Conservation (phyloP, 2,113 vertebrate species). For the Bathybates hornii region DNA sequence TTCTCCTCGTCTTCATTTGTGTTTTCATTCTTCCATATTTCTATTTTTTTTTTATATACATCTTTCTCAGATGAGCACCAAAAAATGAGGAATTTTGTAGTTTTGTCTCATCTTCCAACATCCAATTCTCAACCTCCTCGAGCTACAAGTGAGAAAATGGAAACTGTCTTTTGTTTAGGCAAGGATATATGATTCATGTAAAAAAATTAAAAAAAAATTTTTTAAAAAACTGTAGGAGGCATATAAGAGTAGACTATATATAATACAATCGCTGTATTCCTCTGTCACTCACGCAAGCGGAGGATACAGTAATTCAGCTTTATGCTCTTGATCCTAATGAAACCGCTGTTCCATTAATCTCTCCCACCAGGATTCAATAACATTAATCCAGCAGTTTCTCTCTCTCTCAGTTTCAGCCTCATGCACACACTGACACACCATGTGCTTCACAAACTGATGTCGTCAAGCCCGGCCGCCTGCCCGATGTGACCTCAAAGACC, state of each 20-base stretch:
- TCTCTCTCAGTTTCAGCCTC: not conserved
- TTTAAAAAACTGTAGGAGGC: not conserved
- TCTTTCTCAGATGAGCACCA: not conserved
- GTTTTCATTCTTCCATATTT: not conserved
- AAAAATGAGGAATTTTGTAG: not conserved
- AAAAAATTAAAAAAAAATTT: not conserved
- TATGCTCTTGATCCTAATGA: slow-evolving; percentile 34
- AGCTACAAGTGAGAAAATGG: slow-evolving; percentile 24
- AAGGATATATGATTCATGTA: not conserved
- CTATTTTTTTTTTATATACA: not conserved
- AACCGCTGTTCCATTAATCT: slow-evolving; percentile 35
- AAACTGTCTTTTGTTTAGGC: slow-evolving; percentile 34
- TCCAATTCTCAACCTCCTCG: not conserved
- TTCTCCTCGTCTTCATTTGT: not conserved
- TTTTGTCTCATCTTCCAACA: slow-evolving; percentile 31
- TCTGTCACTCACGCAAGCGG: not conserved
- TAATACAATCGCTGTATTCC: not conserved
- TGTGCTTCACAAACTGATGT: not conserved
- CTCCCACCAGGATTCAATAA: slow-evolving; percentile 13
- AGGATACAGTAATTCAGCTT: not conserved
- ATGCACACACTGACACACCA: not conserved
- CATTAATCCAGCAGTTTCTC: not conserved
- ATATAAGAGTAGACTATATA: not conserved
- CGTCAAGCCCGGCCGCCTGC: not conserved
- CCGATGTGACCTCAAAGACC: slow-evolving; percentile 36